Evolutionary conservation across 2,888 invertebrate genomes (phyloP).

Genomic region (Piscicola geometra): DNA sequence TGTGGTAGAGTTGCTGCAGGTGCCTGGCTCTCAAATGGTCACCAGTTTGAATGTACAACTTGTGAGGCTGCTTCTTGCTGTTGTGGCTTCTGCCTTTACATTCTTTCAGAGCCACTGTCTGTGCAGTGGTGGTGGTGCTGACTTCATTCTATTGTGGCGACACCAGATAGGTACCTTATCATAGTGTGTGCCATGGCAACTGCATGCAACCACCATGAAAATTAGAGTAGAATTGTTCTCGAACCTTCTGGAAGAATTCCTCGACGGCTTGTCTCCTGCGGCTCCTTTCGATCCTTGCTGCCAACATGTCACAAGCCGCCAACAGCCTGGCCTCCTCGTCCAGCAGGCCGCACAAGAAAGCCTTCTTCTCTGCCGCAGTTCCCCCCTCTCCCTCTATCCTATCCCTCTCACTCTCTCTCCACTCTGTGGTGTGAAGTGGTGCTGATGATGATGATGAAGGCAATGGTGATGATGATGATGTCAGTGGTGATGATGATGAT

Average conservation of each 20-base stretch:
- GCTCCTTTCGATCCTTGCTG: conserved; percentile 51
- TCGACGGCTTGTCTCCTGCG: conserved; percentile 52
- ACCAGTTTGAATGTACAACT: conserved; percentile 74
- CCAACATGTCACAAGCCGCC: conserved; percentile 55
- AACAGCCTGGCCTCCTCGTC: conserved; percentile 57
- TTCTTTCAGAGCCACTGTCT: conserved; percentile 62
- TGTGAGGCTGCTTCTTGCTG: too few species aligned
- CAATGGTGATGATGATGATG: not conserved
- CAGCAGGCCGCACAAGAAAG: conserved; percentile 56
- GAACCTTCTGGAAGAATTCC: conserved; percentile 53
- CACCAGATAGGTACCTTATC: too few species aligned
- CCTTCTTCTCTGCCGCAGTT: conserved; percentile 55
- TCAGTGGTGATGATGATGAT: too few species aligned
- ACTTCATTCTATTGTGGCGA: too few species aligned
- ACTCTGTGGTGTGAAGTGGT: conserved; percentile 50
- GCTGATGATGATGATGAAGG: not conserved
- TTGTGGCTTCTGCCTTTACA: conserved; percentile 71
- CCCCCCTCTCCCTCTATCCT: conserved; percentile 51
- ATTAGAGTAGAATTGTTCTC: not conserved
- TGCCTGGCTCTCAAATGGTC: conserved; percentile 74
- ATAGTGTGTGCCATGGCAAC: not conserved
- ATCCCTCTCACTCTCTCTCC: conserved; percentile 54
- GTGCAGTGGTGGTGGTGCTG: too few species aligned
- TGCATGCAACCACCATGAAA: not conserved
- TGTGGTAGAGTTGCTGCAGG: conserved; percentile 69